phyloP scores from a whole-genome alignment of 1,140 invertebrate species.

The Trigoniulus corallinus region DNA sequence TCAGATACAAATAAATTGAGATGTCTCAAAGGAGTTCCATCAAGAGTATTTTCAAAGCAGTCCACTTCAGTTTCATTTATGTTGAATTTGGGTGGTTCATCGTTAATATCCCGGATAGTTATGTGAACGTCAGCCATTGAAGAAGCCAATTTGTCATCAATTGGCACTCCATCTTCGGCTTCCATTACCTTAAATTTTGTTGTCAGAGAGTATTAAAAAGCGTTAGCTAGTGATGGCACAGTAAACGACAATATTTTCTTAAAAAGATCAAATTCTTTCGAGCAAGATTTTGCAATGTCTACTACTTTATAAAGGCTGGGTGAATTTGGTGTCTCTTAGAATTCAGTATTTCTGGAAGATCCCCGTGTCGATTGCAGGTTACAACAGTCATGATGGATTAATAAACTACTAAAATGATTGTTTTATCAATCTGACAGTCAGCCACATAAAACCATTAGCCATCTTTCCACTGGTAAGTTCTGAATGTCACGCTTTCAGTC shows the following conservation, averaged over 20 bases:
- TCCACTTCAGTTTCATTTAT: conserved; percentile 38
- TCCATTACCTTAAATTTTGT: background rate
- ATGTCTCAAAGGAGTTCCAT: conserved; percentile 60
- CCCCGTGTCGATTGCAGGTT: too few relatives aligned
- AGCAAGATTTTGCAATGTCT: too few relatives aligned
- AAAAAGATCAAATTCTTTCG: too few relatives aligned
- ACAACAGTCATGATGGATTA: too few relatives aligned
- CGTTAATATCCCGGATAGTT: conserved; percentile 81
- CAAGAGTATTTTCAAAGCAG: conserved; percentile 61
- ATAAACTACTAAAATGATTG: too few relatives aligned
- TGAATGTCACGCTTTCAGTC: too few relatives aligned
- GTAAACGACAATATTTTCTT: background rate
- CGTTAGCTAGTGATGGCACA: background rate
- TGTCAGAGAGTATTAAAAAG: background rate
- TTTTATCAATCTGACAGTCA: too few relatives aligned
- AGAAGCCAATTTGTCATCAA: conserved; percentile 10
- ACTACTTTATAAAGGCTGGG: too few relatives aligned
- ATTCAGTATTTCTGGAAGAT: too few relatives aligned
- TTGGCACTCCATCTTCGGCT: background rate
- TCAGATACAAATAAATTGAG: conserved; percentile 73
- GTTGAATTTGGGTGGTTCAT: conserved; percentile 57
- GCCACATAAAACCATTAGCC: too few relatives aligned
- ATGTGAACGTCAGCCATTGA: conserved; percentile 40
- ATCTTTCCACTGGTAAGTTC: too few relatives aligned
- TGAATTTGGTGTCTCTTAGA: too few relatives aligned